phyloP scores from a whole-genome alignment of 2,797 vertebrate genomes.

The Channa striata region DNA sequence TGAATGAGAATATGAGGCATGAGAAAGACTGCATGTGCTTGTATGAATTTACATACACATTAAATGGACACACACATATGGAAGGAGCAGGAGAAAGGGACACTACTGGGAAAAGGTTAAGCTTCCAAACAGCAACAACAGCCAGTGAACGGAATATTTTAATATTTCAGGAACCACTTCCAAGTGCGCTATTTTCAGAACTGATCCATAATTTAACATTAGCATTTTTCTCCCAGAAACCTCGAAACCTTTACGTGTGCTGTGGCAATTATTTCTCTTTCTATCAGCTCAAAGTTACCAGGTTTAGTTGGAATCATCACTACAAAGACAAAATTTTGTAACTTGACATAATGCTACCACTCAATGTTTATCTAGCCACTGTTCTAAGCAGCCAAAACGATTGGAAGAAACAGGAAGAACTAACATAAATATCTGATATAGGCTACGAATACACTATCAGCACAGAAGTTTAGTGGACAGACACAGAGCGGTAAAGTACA shows the following conservation, averaged over 20 bases:
- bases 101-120: conserved; percentile 66
- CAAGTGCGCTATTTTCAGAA: conserved; percentile 85
- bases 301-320: neutral
- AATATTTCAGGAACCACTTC: conserved; percentile 85
- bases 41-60: neutral
- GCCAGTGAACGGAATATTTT: conserved; percentile 78
- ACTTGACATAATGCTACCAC: conserved; percentile 6
- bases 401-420: too few species aligned
- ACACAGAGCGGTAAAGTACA: too few species aligned
- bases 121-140: conserved; percentile 71
- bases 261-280: conserved; percentile 54
- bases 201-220: conserved; percentile 85
- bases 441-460: too few species aligned
- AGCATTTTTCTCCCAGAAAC: conserved; percentile 79
- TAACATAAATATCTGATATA: neutral
- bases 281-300: conserved; percentile 33
- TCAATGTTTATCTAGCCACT: neutral
- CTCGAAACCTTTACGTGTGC: conserved; percentile 67
- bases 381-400: conserved; percentile 1
- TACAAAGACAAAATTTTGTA: conserved; percentile 12
- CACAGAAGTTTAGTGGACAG: too few species aligned
- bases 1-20: neutral
- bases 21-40: neutral
- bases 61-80: neutral
- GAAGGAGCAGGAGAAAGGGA: conserved; percentile 9